Evolutionary conservation across 2,797 vertebrate species (phyloP).

Genomic region (Furcifer pardalis): DNA sequence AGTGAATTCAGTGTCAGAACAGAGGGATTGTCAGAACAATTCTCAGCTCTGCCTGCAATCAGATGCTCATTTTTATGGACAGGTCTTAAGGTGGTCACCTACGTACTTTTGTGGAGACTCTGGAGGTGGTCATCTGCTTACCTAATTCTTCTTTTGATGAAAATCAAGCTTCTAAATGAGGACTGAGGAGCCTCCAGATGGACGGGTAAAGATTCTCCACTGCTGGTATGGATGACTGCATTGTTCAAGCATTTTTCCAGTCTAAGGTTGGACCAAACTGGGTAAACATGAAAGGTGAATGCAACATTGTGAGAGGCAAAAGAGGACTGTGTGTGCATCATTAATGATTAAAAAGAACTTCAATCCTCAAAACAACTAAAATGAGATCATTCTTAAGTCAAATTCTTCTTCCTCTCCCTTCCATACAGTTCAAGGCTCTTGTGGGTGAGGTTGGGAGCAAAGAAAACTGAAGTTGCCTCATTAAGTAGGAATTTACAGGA

Average conservation of each 20-base stretch:
- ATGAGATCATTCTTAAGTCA: conserved; percentile 52
- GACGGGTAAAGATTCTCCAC: background rate
- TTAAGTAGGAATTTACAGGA: conserved; percentile 11
- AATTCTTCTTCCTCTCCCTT: conserved; percentile 24
- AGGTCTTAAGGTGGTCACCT: too few relatives aligned
- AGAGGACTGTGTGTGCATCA: background rate
- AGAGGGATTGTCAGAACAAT: background rate
- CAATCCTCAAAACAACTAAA: conserved; percentile 27
- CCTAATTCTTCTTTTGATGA: background rate
- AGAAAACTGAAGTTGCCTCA: conserved; percentile 28
- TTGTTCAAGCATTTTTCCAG: background rate
- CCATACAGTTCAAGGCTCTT: background rate
- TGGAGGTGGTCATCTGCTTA: background rate
- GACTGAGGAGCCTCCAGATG: background rate
- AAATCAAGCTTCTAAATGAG: background rate
- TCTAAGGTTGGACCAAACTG: background rate
- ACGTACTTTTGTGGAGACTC: background rate
- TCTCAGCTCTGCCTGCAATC: background rate
- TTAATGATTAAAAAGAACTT: background rate
- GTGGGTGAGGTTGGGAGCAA: background rate
- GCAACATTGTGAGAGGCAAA: background rate
- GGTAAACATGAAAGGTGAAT: background rate
- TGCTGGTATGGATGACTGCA: background rate
- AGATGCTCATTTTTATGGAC: background rate
- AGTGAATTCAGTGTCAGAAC: conserved; percentile 19